These are phyloP conservation scores for Mus pahari DNA, from an alignment of 2,113 vertebrate genomes.

Conservation along the genomic window DNA sequence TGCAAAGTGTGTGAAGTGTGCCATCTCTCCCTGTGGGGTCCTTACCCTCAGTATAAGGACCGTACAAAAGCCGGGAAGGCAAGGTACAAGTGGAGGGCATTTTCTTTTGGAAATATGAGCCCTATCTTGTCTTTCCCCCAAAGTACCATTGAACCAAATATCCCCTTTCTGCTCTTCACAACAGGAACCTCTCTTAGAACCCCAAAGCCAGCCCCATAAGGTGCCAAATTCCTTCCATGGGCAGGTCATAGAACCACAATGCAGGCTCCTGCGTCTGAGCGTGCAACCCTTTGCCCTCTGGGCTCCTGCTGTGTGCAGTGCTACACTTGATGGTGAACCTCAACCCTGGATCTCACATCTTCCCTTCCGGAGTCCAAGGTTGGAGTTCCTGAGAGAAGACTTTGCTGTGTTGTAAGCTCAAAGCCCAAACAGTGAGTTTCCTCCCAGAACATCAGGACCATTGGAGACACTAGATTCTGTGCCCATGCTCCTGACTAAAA, in stretches of 20 bases:
- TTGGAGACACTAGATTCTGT: background rate
- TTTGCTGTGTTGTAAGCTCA: fast-evolving
- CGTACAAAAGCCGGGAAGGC: background rate
- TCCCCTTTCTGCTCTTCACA: background rate
- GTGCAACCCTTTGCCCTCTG: background rate
- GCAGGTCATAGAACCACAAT: background rate
- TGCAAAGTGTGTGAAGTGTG: background rate
- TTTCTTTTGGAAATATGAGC: background rate
- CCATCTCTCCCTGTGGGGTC: background rate
- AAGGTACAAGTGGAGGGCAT: background rate
- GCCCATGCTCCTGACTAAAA: background rate
- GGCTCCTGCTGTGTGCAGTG: background rate
- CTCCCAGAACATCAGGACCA: background rate
- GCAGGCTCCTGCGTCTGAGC: background rate
- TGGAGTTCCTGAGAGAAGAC: background rate
- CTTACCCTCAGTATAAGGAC: background rate
- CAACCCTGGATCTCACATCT: background rate
- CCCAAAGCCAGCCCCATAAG: background rate
- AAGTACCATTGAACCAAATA: background rate
- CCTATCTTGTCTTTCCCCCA: background rate
- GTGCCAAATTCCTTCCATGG: background rate
- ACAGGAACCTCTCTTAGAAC: background rate
- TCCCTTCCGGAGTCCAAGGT: background rate
- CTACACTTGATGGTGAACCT: background rate
- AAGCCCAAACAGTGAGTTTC: background rate